Conservation (phyloP, 2,797 vertebrate species). For the Amphiprion clarkii region DNA sequence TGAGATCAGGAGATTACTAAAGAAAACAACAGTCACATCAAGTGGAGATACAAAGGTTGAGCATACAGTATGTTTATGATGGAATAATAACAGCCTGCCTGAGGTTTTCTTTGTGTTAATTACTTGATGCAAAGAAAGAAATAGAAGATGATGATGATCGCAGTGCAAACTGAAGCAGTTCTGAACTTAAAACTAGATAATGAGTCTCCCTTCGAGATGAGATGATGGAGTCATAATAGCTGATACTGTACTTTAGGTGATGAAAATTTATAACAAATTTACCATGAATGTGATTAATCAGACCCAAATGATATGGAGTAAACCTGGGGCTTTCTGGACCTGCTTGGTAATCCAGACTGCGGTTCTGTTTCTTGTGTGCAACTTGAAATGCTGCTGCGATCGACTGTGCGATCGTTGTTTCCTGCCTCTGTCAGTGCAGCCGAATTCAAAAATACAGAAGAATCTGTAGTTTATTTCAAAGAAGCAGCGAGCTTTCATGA, state of each 20-base stretch:
- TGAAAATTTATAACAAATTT: not conserved
- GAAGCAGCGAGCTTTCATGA: constrained; percentile 11
- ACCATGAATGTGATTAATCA: constrained; percentile 1
- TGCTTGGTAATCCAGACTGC: not conserved
- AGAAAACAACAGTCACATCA: not conserved
- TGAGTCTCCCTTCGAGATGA: not conserved
- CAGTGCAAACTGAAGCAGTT: not conserved
- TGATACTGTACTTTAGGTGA: not conserved
- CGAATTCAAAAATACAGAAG: constrained; percentile 18
- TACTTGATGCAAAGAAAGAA: not conserved
- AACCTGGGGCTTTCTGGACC: not conserved
- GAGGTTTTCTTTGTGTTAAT: not conserved
- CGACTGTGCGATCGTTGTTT: constrained; percentile 18
- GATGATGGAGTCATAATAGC: not conserved
- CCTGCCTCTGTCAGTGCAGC: constrained; percentile 12
- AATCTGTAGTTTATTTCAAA: constrained; percentile 23
- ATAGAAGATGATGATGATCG: not conserved
- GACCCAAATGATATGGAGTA: constrained; percentile 3
- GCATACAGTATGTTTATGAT: not conserved
- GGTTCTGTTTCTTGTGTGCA: not conserved
- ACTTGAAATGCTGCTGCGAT: constrained; percentile 4
- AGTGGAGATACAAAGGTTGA: not conserved
- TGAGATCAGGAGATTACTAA: not conserved
- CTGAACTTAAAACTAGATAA: not conserved
- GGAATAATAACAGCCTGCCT: not conserved